These are phyloP conservation scores for Calidris pugnax DNA, from an alignment of 2,113 vertebrate genomes.

Conservation along the genomic window DNA sequence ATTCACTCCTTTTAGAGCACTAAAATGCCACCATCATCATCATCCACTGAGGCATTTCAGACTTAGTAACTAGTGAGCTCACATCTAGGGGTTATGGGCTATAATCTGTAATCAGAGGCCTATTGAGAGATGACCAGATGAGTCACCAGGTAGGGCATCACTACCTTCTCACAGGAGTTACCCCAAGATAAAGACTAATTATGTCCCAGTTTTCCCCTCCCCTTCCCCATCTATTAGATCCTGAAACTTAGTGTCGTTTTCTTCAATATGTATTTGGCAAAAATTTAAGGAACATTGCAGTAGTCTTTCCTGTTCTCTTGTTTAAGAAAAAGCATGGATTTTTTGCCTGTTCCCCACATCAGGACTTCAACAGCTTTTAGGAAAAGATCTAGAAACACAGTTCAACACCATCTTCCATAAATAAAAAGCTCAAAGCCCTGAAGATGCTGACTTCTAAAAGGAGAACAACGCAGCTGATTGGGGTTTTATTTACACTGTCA, in stretches of 20 bases:
- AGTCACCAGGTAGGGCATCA: neutral
- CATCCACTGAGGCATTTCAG: neutral
- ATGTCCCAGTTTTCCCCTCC: neutral
- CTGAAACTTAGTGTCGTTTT: neutral
- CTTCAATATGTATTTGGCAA: rapidly evolving
- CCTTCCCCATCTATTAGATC: neutral
- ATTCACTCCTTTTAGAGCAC: neutral
- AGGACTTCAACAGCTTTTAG: neutral
- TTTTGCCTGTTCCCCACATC: neutral
- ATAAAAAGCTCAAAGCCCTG: neutral
- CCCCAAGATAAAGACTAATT: neutral
- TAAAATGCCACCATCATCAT: neutral
- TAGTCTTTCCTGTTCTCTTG: neutral
- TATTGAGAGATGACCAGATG: neutral
- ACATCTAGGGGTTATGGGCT: neutral
- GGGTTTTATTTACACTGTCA: neutral
- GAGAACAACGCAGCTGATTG: neutral
- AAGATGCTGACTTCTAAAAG: neutral
- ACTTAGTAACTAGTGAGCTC: neutral
- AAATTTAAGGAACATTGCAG: neutral
- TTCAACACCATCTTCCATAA: rapidly evolving
- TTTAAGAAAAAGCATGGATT: neutral
- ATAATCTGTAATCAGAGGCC: neutral
- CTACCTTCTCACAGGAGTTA: neutral
- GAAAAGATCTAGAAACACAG: neutral